Evolutionary conservation across 2,888 invertebrate species (phyloP).

Genomic region (Cerceris rybyensis): DNA sequence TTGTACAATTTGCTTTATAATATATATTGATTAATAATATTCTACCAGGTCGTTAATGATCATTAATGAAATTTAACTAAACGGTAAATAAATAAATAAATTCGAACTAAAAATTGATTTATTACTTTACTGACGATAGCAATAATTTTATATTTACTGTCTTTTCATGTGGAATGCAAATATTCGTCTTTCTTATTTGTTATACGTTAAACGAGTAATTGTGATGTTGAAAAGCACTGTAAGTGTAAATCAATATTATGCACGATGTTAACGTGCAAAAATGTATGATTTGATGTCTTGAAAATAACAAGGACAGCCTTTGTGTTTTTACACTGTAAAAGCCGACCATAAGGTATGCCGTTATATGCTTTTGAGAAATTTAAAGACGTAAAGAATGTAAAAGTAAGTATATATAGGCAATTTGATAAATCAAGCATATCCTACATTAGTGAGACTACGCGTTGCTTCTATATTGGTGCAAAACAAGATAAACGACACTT

Average conservation of each 20-base stretch:
- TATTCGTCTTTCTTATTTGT: conserved; percentile 4
- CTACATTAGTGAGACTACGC: conserved; percentile 72
- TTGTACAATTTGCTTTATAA: too few species aligned
- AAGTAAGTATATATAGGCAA: conserved; percentile 33
- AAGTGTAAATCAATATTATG: conserved; percentile 8
- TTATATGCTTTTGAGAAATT: conserved; percentile 25
- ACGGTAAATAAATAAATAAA: neutral
- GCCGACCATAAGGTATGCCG: conserved; percentile 22
- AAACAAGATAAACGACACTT: conserved; percentile 68
- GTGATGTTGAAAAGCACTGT: conserved; percentile 16
- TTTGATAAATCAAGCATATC: conserved; percentile 61
- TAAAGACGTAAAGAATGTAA: conserved; percentile 38
- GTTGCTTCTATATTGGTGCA: conserved; percentile 75
- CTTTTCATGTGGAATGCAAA: neutral
- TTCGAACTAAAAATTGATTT: neutral
- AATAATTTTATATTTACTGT: neutral
- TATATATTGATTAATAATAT: too few species aligned
- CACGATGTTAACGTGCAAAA: conserved; percentile 21
- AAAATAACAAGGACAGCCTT: conserved; percentile 14
- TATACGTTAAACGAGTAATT: neutral
- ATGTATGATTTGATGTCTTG: conserved; percentile 16
- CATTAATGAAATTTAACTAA: neutral
- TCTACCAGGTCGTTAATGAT: too few species aligned
- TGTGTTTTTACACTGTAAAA: conserved; percentile 19
- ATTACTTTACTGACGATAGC: neutral